Conservation (phyloP, 2,113 vertebrate species). For the Chionomys nivalis region DNA sequence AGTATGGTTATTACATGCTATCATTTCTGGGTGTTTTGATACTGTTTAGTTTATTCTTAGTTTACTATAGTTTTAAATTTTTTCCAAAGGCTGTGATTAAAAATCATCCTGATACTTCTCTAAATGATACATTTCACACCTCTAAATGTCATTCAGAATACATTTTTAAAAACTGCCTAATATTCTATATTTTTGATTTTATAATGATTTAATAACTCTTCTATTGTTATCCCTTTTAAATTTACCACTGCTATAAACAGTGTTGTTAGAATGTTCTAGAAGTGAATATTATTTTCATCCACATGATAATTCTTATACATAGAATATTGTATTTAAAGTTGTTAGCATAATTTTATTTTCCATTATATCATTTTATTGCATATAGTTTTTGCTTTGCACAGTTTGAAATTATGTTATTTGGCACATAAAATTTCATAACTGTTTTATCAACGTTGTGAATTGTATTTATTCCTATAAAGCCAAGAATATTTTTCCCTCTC, state of each 20-base stretch:
- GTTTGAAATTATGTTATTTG: conserved; percentile 64
- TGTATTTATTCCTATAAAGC: conserved; percentile 63
- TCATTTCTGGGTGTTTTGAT: neutral
- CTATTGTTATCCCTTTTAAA: conserved; percentile 14
- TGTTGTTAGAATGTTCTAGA: conserved; percentile 21
- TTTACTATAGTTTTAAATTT: conserved; percentile 32
- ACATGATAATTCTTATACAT: conserved; percentile 40
- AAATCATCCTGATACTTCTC: neutral
- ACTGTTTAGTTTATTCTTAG: neutral
- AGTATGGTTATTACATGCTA: neutral
- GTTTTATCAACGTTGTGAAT: conserved; percentile 21
- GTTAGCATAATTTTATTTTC: conserved; percentile 70
- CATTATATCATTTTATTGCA: conserved; percentile 55
- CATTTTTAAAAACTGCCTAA: conserved; percentile 3
- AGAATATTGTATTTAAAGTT: conserved; percentile 44
- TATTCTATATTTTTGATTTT: neutral
- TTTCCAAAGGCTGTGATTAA: conserved; percentile 30
- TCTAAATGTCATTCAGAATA: conserved; percentile 41
- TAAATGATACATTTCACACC: neutral
- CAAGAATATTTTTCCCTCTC: conserved; percentile 6
- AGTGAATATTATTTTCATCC: conserved; percentile 50
- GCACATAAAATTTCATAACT: conserved; percentile 67
- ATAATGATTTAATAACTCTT: conserved; percentile 43
- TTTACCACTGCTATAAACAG: conserved; percentile 9
- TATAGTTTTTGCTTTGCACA: conserved; percentile 67